A percentile compares a stretch with the other conserved stretches of the same genome.
Evolutionary conservation across 2,797 vertebrate species (phyloP).

Genomic region (Nyctibius grandis): DNA sequence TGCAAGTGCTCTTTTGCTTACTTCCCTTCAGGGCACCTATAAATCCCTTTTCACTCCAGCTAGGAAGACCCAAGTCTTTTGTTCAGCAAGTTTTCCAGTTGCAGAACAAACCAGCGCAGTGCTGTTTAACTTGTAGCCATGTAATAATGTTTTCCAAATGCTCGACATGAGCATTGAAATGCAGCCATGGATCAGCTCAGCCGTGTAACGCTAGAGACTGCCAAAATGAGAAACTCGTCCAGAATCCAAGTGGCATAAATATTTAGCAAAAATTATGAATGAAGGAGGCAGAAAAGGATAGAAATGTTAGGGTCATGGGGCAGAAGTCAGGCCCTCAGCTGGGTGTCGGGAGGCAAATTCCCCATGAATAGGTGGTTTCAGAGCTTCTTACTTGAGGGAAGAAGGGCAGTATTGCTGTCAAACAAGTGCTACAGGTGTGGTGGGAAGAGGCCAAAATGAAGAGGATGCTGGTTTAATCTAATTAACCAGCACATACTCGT

Average conservation of each 20-base stretch:
- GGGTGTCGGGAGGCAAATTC: background rate
- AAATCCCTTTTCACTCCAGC: background rate
- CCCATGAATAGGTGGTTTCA: background rate
- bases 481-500: background rate
- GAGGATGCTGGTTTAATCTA: background rate
- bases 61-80: background rate
- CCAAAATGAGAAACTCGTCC: background rate
- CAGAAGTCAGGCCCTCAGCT: background rate
- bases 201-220: background rate
- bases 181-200: background rate
- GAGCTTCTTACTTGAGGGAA: background rate
- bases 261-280: background rate
- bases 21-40: background rate
- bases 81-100: background rate
- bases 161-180: rapidly evolving
- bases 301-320: rapidly evolving
- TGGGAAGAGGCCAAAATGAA: background rate
- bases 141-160: background rate
- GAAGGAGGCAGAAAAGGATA: background rate
- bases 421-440: background rate
- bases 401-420: background rate
- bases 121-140: background rate
- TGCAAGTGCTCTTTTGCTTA: background rate
- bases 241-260: background rate
- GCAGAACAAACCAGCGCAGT: background rate